Evolutionary conservation across 1,140 invertebrate genomes (phyloP).

Genomic region (Anadara kagoshimensis): DNA sequence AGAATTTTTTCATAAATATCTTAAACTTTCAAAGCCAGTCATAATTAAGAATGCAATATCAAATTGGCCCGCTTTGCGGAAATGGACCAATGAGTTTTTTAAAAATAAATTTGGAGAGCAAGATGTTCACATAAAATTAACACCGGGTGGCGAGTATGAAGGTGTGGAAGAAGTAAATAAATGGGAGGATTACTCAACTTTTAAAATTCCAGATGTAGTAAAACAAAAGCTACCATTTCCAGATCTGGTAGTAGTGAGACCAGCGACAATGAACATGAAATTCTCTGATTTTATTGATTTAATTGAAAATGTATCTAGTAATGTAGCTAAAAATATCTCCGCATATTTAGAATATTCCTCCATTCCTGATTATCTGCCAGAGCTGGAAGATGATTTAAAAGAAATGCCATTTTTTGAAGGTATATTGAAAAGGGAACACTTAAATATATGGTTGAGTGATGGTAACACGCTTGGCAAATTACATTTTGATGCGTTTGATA

Average conservation of each 20-base stretch:
- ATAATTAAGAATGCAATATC: constrained; percentile 60
- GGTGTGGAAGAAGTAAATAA: constrained; percentile 60
- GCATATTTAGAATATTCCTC: constrained; percentile 71
- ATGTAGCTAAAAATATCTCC: constrained; percentile 54
- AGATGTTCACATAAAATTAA: constrained; percentile 66
- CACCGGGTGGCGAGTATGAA: constrained; percentile 67
- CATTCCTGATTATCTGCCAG: constrained; percentile 61
- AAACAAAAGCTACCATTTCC: constrained; percentile 57
- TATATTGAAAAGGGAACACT: constrained; percentile 51
- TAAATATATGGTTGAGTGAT: constrained; percentile 72
- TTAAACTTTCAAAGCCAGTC: constrained; percentile 66
- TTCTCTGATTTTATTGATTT: constrained; percentile 68
- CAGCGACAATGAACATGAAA: constrained; percentile 61
- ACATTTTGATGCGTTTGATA: constrained; percentile 71
- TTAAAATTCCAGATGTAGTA: constrained; percentile 60
- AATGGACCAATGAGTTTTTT: constrained; percentile 67
- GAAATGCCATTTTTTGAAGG: constrained; percentile 61
- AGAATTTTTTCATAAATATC: constrained; percentile 64
- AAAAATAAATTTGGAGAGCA: constrained; percentile 53
- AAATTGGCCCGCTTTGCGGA: constrained; percentile 60
- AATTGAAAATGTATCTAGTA: constrained; percentile 53
- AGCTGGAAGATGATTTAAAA: constrained; percentile 59
- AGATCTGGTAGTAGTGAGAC: constrained; percentile 68
- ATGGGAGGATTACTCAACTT: constrained; percentile 58
- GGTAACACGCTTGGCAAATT: constrained; percentile 69